phyloP scores from a whole-genome alignment of 2,113 vertebrate genomes.

The Paradoxurus hermaphroditus region DNA sequence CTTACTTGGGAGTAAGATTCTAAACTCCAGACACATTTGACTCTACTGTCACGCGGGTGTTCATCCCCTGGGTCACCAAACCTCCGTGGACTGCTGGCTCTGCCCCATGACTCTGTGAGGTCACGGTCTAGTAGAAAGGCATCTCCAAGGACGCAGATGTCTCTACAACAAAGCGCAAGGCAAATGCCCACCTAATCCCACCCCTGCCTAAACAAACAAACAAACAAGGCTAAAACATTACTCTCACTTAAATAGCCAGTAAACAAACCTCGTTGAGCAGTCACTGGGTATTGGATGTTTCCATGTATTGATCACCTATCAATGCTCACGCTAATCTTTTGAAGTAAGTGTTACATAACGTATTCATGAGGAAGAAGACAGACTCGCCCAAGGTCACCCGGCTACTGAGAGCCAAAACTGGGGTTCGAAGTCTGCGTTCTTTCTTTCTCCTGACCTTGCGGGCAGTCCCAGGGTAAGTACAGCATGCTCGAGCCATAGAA shows the following conservation, averaged over 20 bases:
- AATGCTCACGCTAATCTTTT: neutral
- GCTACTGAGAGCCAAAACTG: neutral
- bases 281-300: neutral
- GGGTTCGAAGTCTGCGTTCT: neutral
- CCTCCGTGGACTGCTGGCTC: neutral
- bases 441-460: neutral
- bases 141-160: too few relatives aligned
- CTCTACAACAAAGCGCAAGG: neutral
- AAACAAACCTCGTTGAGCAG: neutral
- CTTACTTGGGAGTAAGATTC: neutral
- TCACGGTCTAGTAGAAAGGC: neutral
- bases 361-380: neutral
- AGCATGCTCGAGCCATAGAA: neutral
- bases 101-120: neutral
- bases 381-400: neutral
- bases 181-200: neutral
- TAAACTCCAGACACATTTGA: neutral
- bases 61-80: neutral
- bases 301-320: neutral
- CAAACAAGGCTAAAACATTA: neutral
- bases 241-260: neutral
- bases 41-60: rapidly evolving
- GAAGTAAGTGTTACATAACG: too few relatives aligned
- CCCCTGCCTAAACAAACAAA: neutral
- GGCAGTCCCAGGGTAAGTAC: neutral